These are phyloP conservation scores for Rissa tridactyla DNA, from an alignment of 2,113 vertebrate genomes.

Conservation along the genomic window DNA sequence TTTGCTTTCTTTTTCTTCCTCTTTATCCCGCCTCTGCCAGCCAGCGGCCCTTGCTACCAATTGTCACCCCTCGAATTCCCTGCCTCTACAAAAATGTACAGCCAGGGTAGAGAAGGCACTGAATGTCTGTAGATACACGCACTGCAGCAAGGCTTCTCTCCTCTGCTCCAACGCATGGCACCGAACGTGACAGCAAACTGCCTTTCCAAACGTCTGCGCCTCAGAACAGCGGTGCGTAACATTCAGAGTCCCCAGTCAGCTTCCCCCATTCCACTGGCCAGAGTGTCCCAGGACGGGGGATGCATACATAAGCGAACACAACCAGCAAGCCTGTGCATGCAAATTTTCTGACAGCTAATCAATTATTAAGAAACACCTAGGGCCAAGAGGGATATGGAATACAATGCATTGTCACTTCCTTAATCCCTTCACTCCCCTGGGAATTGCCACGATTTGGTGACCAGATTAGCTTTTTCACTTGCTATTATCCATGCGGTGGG, in stretches of 20 bases:
- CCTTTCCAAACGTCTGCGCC: rapidly evolving
- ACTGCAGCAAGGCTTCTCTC: background rate
- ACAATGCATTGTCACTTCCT: background rate
- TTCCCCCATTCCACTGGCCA: background rate
- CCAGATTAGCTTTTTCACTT: background rate
- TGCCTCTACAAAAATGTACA: background rate
- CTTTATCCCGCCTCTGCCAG: background rate
- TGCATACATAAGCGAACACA: background rate
- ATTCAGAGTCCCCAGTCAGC: background rate
- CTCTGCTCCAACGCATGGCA: rapidly evolving
- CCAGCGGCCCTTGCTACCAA: background rate
- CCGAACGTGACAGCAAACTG: background rate
- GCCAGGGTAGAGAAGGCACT: background rate
- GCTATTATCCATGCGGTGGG: rapidly evolving
- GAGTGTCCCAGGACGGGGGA: too few relatives aligned
- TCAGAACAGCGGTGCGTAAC: rapidly evolving
- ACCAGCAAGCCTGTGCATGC: background rate
- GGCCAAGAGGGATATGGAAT: background rate
- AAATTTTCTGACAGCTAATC: background rate
- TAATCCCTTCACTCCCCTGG: background rate
- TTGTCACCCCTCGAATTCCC: background rate
- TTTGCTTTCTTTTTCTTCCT: background rate
- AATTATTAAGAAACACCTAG: background rate
- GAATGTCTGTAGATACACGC: rapidly evolving
- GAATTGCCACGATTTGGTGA: background rate